Base-by-base conservation (phyloP, 53 echinoderm and acorn worm genomes). In the Echinometra lucunter region DNA sequence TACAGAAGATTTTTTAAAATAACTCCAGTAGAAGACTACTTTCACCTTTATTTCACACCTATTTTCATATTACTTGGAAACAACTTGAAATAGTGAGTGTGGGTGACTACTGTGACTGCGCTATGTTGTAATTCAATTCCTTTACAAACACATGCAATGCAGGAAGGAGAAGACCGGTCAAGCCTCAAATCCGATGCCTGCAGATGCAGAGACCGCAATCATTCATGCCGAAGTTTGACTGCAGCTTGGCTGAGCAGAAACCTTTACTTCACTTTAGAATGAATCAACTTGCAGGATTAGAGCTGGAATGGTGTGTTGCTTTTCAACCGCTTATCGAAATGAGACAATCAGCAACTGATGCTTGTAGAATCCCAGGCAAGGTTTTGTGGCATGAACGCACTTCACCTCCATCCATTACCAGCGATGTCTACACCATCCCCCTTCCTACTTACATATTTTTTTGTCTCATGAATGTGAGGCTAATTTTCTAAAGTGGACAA, bases 181-280 rank as follows among this genome's bases (percentile, higher is more conserved):
- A 49, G 85, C 49, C 85, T 85, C 49, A 47, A 81, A 81, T 40
- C 15, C 44, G 44, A 81, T 85, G 85, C 49, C 45, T 1, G 49
- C 27, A 49, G 53, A 85, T 27, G n/a, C 23, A 49, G 47, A 49
- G 49, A 45, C 37, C 49, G 49, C 85, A 85, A 49, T 12, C 28
- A 85, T 85, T 85, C 85, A 85, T 85, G 85, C 85, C 10, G 85
- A 85, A 85, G 49, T 16, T 47, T 47, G 81, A 25, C 40, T 25
- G 47, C 13, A n/a, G 85, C 85, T 85, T 53, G 85, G 30, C 49
- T 45, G 85, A 85, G 49, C 85, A n/a, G 85, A 85, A 85, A 85
- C 85, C 30, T 85, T n/a, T 47, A 49, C 45, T 85, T 85, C 49
- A 85, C 49, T 85, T 30, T 27, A 23, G 85, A 85, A 85, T 85